Base-by-base conservation (phyloP, 1,140 invertebrate species). In the Drosophila nasuta region DNA sequence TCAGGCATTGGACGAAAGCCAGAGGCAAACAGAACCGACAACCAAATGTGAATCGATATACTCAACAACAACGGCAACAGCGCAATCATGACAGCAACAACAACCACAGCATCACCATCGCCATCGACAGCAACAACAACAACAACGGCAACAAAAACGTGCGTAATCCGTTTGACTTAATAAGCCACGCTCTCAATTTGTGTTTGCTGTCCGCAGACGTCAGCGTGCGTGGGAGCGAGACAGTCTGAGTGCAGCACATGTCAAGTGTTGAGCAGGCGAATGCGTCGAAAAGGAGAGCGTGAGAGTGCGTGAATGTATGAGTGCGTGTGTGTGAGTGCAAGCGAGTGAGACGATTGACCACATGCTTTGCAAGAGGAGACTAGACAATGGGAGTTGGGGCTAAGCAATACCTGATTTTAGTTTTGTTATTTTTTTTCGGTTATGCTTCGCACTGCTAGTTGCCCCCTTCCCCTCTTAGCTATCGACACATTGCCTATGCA, bases 121-220 rank as follows among this genome's bases (percentile, higher is more conserved):
- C 3, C 20, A 25, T 4, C 20, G 3, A 8, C 25, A 15, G 33
- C 28, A 3, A 35, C 25, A 59, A 13, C 20, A 33, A 2, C 49
- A n/a, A 25, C 11, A 1, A 5, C 43, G 6, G 15, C 28, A 69
- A 52, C 65, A 15, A 4, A 62, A 58, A 48, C 56, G 72, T 79
- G 82, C 75, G 70, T 86, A 86, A 86, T 81, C 82, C 82, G 64
- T 81, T 75, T 66, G 82, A 86, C 82, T 86, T 86, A 86, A 86
- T 86, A 86, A 86, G 82, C 82, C 82, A 86, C 82, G 82, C 75
- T 86, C 78, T 77, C 49, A 46, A 60, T 56, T 74, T 60, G 30
- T 33, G 64, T 73, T 54, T 70, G 48, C 57, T 35, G 51, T 54
- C 10, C 62, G 51, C 59, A 28, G 17, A 41, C 35, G 35, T 20